phyloP scores from a whole-genome alignment of 2,113 vertebrate species.

The Macrotus californicus region DNA sequence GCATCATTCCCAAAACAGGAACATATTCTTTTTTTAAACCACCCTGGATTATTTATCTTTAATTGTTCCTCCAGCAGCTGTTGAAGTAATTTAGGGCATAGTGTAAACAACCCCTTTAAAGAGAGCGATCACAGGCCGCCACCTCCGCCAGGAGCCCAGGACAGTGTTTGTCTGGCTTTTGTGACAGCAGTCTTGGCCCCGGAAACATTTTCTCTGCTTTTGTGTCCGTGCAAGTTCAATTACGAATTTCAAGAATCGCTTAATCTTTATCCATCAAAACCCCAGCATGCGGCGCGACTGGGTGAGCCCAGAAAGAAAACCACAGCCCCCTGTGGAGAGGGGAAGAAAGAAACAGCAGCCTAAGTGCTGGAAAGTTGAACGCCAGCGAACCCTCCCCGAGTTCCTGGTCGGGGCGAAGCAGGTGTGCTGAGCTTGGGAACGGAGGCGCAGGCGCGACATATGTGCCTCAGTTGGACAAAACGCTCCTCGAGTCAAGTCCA shows the following conservation, averaged over 20 bases:
- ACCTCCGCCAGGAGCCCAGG: conserved; percentile 6
- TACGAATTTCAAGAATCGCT: conserved; percentile 73
- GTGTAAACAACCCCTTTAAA: conserved; percentile 69
- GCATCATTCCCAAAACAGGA: conserved; percentile 57
- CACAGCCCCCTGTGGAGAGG: conserved; percentile 81
- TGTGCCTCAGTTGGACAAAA: conserved; percentile 77
- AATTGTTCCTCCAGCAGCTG: conserved; percentile 79
- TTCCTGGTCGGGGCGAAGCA: conserved; percentile 59
- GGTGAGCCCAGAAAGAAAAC: conserved; percentile 69
- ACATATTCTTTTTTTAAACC: conserved; percentile 72
- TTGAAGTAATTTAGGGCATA: conserved; percentile 71
- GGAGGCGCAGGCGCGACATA: conserved; percentile 71
- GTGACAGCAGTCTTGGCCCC: neutral
- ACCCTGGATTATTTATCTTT: conserved; percentile 78
- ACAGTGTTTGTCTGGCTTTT: neutral
- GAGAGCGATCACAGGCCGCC: conserved; percentile 43
- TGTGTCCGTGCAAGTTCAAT: conserved; percentile 54
- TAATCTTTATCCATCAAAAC: conserved; percentile 72
- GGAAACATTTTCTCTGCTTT: neutral
- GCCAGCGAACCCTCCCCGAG: conserved; percentile 59
- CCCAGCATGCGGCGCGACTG: conserved; percentile 73
- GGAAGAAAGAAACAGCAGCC: conserved; percentile 78
- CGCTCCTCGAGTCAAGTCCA: conserved; percentile 62
- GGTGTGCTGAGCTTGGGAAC: conserved; percentile 63
- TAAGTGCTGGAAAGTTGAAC: conserved; percentile 73